Percentiles rank a stretch among this genome's conserved stretches.
Conservation (phyloP, 1,140 invertebrate species). For the Formica selysi region DNA sequence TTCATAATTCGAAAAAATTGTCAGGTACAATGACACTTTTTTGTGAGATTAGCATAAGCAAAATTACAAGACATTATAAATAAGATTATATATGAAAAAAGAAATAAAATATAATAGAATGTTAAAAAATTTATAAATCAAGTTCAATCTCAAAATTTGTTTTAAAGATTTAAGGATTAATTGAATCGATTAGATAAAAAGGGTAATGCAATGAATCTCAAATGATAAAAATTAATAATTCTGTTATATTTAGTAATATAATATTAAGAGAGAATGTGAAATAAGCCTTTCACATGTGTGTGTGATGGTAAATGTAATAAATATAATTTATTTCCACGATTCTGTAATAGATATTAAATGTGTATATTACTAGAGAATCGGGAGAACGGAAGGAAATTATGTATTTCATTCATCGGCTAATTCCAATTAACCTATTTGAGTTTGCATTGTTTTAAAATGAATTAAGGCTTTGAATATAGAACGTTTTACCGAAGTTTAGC, state of each 20-base stretch:
- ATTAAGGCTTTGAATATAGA: conserved; percentile 23
- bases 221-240: conserved; percentile 20
- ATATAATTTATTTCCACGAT: background rate
- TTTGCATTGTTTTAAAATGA: conserved; percentile 30
- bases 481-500: conserved; percentile 26
- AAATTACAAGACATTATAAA: background rate
- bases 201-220: background rate
- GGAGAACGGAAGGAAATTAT: background rate
- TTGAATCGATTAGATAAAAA: background rate
- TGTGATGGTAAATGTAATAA: background rate
- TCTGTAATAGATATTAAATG: background rate
- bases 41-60: background rate
- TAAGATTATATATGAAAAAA: background rate
- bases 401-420: background rate
- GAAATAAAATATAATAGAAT: background rate
- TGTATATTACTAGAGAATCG: background rate
- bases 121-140: background rate
- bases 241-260: background rate
- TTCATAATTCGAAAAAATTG: conserved; percentile 18
- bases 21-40: background rate
- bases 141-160: background rate
- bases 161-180: background rate
- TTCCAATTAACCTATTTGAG: conserved; percentile 1
- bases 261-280: background rate
- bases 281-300: background rate